Evolutionary conservation across 1,140 invertebrate species (phyloP).

Genomic region (Lepidurus apus): DNA sequence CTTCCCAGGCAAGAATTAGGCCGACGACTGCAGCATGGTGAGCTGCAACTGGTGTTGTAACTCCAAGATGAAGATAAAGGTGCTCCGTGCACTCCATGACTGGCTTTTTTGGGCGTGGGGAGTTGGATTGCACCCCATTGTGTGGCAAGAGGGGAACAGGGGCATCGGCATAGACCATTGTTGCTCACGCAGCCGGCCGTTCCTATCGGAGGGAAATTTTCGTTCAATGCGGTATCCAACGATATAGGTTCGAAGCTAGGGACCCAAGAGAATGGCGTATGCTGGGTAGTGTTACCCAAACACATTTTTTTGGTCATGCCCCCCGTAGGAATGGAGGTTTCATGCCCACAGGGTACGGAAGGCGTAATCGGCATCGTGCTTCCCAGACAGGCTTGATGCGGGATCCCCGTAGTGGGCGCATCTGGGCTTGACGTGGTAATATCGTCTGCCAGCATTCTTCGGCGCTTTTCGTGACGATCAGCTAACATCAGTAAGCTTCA

Average conservation of each 20-base stretch:
- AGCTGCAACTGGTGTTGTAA: background rate
- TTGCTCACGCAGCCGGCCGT: slow-evolving; percentile 3
- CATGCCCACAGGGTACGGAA: background rate
- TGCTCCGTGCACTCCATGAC: background rate
- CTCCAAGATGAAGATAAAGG: background rate
- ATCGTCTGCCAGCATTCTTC: slow-evolving; percentile 5
- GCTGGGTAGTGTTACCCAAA: background rate
- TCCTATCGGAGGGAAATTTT: background rate
- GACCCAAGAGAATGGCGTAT: background rate
- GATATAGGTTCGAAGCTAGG: background rate
- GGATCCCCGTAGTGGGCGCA: background rate
- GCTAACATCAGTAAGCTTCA: background rate
- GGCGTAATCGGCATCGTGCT: background rate
- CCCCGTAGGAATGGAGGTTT: background rate
- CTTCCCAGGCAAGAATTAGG: slow-evolving; percentile 9
- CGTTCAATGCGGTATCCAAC: background rate
- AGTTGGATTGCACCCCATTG: slow-evolving; percentile 11
- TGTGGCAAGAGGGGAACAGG: background rate
- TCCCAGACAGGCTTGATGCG: background rate
- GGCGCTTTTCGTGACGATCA: slow-evolving; percentile 1
- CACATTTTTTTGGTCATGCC: slow-evolving; percentile 6
- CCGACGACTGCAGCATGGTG: background rate
- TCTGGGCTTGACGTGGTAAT: background rate
- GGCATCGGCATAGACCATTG: background rate
- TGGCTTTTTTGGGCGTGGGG: background rate